These are phyloP conservation scores for Tinamus guttatus DNA, from an alignment of 2,113 vertebrate genomes.

Conservation along the genomic window DNA sequence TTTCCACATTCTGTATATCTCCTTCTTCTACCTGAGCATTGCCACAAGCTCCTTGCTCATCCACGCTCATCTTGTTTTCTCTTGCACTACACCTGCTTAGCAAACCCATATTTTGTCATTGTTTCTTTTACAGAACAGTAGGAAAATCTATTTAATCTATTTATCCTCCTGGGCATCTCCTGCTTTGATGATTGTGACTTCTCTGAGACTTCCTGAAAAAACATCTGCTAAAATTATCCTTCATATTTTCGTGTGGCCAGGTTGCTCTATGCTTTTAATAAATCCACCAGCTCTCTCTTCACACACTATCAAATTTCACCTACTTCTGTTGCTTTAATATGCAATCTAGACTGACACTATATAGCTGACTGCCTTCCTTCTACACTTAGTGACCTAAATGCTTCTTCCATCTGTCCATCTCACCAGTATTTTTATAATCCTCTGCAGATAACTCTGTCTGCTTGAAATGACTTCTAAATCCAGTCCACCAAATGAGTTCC, in stretches of 20 bases:
- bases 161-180: background rate
- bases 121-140: background rate
- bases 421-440: background rate
- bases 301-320: background rate
- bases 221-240: conserved; percentile 23
- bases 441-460: background rate
- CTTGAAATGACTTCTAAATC: background rate
- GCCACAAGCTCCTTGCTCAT: too few species aligned
- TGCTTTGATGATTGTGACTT: background rate
- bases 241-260: background rate
- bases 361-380: background rate
- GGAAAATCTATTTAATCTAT: background rate
- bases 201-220: background rate
- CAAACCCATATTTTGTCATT: background rate
- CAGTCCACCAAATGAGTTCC: background rate
- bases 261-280: background rate
- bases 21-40: too few species aligned
- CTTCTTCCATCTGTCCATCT: background rate
- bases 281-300: background rate
- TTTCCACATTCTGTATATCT: too few species aligned
- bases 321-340: background rate
- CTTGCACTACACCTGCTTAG: background rate
- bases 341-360: background rate
- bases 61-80: background rate
- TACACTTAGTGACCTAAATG: background rate